Percentiles rank a stretch among this genome's conserved stretches.
phyloP scores from a whole-genome alignment of 1,140 invertebrate species.

The Drosophila rufa region DNA sequence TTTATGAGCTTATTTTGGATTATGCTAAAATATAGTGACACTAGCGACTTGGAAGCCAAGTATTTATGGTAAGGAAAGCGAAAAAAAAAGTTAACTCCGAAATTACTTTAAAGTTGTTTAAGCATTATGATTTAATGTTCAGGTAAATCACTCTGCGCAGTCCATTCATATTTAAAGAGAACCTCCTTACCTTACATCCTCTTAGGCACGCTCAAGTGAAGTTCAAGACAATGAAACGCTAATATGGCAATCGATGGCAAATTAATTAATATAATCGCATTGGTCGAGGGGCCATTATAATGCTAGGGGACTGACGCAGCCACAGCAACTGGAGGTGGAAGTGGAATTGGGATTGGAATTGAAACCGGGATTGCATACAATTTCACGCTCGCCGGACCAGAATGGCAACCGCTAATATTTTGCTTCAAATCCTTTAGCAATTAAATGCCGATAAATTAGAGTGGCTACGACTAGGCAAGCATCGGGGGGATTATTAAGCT shows the following conservation, averaged over 20 bases:
- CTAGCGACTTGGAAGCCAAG: background rate
- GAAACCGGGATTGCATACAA: conserved; percentile 49
- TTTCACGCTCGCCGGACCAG: conserved; percentile 68
- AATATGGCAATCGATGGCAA: conserved; percentile 67
- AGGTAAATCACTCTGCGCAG: background rate
- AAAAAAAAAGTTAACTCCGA: background rate
- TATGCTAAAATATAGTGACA: background rate
- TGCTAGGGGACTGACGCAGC: conserved; percentile 13
- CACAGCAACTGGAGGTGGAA: conserved; percentile 15
- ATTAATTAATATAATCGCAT: conserved; percentile 79
- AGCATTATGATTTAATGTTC: background rate
- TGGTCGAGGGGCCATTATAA: conserved; percentile 40
- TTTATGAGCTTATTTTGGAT: background rate
- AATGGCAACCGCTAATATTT: conserved; percentile 62
- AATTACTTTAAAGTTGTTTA: background rate
- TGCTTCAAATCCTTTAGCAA: conserved; percentile 68
- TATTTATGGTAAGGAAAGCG: background rate
- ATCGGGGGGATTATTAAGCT: conserved; percentile 39
- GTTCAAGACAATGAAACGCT: conserved; percentile 56
- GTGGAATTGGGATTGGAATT: conserved; percentile 13
- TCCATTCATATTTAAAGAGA: conserved; percentile 29
- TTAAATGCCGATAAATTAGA: conserved; percentile 65
- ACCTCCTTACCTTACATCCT: conserved; percentile 25
- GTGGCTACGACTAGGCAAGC: conserved; percentile 15
- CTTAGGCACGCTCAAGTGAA: conserved; percentile 47